Evolutionary conservation across 53 echinoderm and acorn worm genomes (phyloP).

Genomic region (Paracentrotus lividus): DNA sequence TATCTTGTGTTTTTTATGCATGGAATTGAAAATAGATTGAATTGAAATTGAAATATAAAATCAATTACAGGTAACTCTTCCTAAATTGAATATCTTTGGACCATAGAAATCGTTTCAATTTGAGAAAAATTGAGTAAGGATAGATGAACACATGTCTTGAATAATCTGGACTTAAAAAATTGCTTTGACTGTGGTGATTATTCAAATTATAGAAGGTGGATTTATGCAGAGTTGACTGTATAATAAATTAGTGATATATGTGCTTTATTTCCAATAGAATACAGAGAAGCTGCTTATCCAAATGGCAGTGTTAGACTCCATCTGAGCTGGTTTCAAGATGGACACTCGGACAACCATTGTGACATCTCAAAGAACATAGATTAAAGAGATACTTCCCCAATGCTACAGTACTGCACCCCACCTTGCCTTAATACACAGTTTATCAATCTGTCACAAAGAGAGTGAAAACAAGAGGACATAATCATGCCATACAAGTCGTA

Average conservation of each 20-base stretch:
- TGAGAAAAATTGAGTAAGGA: too few relatives aligned
- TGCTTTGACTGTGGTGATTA: neutral
- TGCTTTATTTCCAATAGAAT: neutral
- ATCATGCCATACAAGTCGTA: slow-evolving; percentile 34
- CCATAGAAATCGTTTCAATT: too few relatives aligned
- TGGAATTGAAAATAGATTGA: too few relatives aligned
- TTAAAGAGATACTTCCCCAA: neutral
- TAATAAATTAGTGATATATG: neutral
- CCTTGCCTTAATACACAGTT: neutral
- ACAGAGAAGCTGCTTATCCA: neutral
- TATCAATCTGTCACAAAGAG: neutral
- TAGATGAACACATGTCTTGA: neutral
- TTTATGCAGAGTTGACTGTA: neutral
- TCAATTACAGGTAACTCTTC: too few relatives aligned
- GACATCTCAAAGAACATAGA: neutral
- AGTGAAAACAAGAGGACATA: neutral
- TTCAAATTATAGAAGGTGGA: neutral
- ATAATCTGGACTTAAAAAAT: neutral
- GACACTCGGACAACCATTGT: neutral
- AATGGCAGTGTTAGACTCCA: neutral
- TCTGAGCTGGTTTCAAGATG: slow-evolving; percentile 51
- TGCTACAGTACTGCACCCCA: slow-evolving; percentile 31
- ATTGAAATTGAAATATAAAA: too few relatives aligned
- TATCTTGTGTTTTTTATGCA: too few relatives aligned
- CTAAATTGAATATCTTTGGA: too few relatives aligned